A percentile compares a stretch with the other conserved stretches of the same genome.
These are phyloP conservation scores for Monopis laevigella DNA, from an alignment of 2,888 invertebrate species.

Conservation along the genomic window DNA sequence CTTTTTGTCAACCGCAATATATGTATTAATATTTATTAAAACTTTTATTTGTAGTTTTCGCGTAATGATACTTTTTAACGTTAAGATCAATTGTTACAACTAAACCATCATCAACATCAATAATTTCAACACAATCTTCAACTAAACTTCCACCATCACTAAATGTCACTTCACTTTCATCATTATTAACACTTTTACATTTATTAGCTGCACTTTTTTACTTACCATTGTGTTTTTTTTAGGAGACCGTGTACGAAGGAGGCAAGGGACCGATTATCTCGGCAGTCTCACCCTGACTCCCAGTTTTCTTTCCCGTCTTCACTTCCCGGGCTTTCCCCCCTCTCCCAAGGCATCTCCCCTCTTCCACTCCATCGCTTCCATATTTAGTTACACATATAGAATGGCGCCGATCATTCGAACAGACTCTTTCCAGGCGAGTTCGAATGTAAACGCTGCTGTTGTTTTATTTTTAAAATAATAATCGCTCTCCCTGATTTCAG, in stretches of 20 bases:
- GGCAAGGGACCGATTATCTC: slow-evolving; percentile 50
- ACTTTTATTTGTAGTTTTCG: too few relatives aligned
- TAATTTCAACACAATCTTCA: too few relatives aligned
- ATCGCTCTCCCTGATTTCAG: too few relatives aligned
- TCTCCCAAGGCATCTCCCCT: neutral
- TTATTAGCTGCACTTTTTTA: slow-evolving; percentile 22
- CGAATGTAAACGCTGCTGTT: neutral
- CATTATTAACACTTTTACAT: neutral
- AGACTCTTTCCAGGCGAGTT: neutral
- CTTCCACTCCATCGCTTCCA: neutral
- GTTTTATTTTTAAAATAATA: too few relatives aligned
- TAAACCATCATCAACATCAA: too few relatives aligned
- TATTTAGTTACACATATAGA: neutral
- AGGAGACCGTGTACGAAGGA: slow-evolving; percentile 53
- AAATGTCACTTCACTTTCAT: slow-evolving; percentile 9
- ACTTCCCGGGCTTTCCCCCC: slow-evolving; percentile 2
- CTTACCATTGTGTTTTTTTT: slow-evolving; percentile 62
- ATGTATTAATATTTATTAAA: too few relatives aligned
- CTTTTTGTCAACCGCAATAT: too few relatives aligned
- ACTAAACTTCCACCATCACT: too few relatives aligned
- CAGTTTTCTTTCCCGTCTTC: slow-evolving; percentile 35
- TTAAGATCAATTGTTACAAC: too few relatives aligned
- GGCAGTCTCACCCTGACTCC: slow-evolving; percentile 65
- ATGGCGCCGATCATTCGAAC: neutral
- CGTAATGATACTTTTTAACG: too few relatives aligned